phyloP scores from a whole-genome alignment of 2,888 invertebrate genomes.

The Allophyes oxyacanthae region DNA sequence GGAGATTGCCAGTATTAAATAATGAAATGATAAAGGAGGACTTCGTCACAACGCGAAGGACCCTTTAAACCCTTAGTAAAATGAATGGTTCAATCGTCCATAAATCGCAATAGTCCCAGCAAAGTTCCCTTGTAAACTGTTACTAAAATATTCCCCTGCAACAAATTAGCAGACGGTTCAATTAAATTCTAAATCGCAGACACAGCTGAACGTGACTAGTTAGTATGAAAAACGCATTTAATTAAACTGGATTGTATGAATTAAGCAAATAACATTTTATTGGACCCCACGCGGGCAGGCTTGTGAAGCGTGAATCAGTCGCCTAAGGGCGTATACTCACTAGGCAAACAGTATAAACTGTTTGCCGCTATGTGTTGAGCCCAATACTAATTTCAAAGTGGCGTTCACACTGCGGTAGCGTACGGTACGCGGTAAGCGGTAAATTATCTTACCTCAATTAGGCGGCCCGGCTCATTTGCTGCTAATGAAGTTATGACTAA shows the following conservation, averaged over 20 bases:
- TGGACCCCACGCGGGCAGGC: slow-evolving; percentile 41
- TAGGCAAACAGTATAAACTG: no score
- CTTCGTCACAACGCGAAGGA: no score
- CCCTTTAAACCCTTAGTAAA: slow-evolving; percentile 3
- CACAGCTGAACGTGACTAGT: slow-evolving; percentile 50
- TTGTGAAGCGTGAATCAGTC: slow-evolving; percentile 39
- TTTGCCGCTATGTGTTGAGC: no score
- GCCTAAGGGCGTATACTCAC: slow-evolving; percentile 2
- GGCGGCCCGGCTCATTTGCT: no score
- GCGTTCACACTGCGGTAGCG: no score
- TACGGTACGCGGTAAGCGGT: no score
- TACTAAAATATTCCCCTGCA: slow-evolving; percentile 39
- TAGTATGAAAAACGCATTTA: slow-evolving; percentile 63
- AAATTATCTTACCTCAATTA: no score
- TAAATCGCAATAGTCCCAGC: slow-evolving; percentile 17
- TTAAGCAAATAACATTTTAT: slow-evolving; percentile 61
- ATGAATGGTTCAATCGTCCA: slow-evolving; percentile 1
- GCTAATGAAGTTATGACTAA: no score
- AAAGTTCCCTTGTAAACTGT: slow-evolving; percentile 31
- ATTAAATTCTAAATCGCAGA: slow-evolving; percentile 48
- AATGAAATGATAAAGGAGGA: no score
- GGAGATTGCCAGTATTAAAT: no score
- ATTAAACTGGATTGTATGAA: slow-evolving; percentile 64
- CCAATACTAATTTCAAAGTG: no score
- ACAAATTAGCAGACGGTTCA: slow-evolving; percentile 44